Base-by-base conservation (phyloP, 2,797 vertebrate species). In the Cyprinodon diabolis region DNA sequence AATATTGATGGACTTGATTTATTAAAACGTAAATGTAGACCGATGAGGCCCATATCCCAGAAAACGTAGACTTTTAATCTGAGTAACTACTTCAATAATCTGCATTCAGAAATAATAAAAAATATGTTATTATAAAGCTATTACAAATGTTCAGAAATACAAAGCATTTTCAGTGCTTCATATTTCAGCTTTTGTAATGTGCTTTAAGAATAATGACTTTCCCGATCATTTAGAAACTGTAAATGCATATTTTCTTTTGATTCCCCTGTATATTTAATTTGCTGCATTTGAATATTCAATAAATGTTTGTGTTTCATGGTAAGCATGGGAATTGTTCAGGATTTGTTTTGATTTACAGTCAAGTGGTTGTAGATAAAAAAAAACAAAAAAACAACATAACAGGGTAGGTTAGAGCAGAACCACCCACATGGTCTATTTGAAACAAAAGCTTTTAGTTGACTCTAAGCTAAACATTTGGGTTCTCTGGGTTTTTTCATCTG, bases 401-500 rank as follows among this genome's bases (percentile, higher is more conserved):
- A 11, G 58, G 58, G 19, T 30, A 40, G 60, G 17, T 62, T 62
- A 17, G 58, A 37, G 19, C 6, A 62, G 51, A 54, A 69, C 40
- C 8, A 51, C 43, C 43, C 10, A 40, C 56, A 37, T 47, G 58
- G 45, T 67, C 25, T 21, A 49, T 74, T 52, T 63, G 35, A 57
- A 75, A 15, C 71, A 62, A 60, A 15, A 25, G 52, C 47, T 48
- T 43, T 67, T 25, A 35, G 30, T n/a, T 76, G 19, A 66, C 55
- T 65, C 51, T 67, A 75, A 69, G 40, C 43, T 55, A 25, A 60
- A 72, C 51, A 72, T 54, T 12, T 12, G 35, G 49, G 55, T n/a
- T 77, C 55, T 55, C 68, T 45, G 48, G 35, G 47, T 40, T 65
- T 58, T 67, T 43, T 43, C n/a, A 43, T 76, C 57, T 58, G 35